These are phyloP conservation scores for Chrysotoxum bicinctum DNA, from an alignment of 2,888 invertebrate genomes.

Conservation along the genomic window DNA sequence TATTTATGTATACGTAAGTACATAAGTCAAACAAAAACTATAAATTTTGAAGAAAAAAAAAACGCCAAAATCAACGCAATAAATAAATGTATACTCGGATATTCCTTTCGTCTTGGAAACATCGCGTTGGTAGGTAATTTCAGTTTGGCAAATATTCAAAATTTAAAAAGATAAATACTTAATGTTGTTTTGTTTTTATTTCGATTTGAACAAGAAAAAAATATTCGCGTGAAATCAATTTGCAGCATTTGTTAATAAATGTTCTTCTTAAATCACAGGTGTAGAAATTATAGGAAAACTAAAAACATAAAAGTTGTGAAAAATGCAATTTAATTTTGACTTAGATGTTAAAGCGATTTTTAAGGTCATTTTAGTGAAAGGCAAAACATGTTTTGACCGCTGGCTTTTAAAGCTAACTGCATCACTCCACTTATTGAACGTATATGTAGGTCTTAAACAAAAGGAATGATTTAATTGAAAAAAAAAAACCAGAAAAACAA, in stretches of 20 bases:
- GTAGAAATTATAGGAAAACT: not conserved
- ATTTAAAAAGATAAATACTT: not conserved
- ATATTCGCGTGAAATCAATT: not conserved
- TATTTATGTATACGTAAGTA: not conserved
- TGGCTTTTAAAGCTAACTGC: no score
- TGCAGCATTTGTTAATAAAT: not conserved
- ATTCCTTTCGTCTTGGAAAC: not conserved
- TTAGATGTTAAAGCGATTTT: no score
- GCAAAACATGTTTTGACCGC: no score
- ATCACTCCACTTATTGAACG: no score
- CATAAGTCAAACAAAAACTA: not conserved
- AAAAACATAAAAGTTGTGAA: not conserved
- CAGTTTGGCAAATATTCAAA: constrained; percentile 23
- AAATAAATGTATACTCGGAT: not conserved
- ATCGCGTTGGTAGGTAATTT: not conserved
- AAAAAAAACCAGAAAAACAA: no score
- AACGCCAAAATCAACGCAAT: not conserved
- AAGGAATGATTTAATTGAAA: no score
- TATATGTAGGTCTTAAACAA: no score
- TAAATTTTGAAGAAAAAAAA: not conserved
- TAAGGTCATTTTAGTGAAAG: no score
- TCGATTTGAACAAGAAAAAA: not conserved
- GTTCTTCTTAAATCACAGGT: not conserved
- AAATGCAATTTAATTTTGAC: not conserved
- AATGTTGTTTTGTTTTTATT: constrained; percentile 12